Evolutionary conservation across 2,888 invertebrate genomes (phyloP), one percentile per base, ranked within the genome.

Genomic region (Tridacna crocea): DNA sequence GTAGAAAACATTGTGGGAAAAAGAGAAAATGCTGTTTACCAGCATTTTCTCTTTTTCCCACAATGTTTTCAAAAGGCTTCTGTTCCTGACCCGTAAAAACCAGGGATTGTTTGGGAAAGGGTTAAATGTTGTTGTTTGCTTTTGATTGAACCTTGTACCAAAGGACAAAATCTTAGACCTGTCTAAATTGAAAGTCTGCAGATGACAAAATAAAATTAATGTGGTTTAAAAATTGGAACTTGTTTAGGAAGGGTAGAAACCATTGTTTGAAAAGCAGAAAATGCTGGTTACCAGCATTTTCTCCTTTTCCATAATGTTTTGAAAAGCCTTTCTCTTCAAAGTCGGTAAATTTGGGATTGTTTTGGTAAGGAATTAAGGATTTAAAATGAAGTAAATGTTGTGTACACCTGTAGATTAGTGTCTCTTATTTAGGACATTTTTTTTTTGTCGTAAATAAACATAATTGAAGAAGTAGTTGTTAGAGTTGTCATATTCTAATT

Each of bases 31-130:
- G 65, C 36, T 65, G 10, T 0, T 36, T 19, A 61, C 26, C 15
- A 27, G 65, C 36, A 65, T 27, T 65, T 65, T 65, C 61, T 22
- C 26, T 27, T 24, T 65, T 65, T 27, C 19, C 65, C 36, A 65
- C 65, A 65, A 27, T 27, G 65, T 27, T 65, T 65, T 65, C 65
- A 13, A 19, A 61, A 61, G 61, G 2, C 22, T 61, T 22, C 1
- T n/a, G 8, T 22, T 61, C 4, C 12, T 3, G 61, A 36, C 36
- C 2, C 8, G 36, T 36, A 8, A 36, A 36, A 36, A 36, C 36
- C 36, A 36, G 36, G 36, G 36, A 2, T 36, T 36, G 36, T 36
- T 36, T 36, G 2, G 36, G 36, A 36, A 36, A 36, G 36, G 36
- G 36, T 36, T 36, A 36, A 36, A 2, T 36, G 36, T 36, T n/a